These are phyloP conservation scores for Leptinotarsa tumamoca DNA, from an alignment of 2,888 invertebrate genomes.

Conservation along the genomic window DNA sequence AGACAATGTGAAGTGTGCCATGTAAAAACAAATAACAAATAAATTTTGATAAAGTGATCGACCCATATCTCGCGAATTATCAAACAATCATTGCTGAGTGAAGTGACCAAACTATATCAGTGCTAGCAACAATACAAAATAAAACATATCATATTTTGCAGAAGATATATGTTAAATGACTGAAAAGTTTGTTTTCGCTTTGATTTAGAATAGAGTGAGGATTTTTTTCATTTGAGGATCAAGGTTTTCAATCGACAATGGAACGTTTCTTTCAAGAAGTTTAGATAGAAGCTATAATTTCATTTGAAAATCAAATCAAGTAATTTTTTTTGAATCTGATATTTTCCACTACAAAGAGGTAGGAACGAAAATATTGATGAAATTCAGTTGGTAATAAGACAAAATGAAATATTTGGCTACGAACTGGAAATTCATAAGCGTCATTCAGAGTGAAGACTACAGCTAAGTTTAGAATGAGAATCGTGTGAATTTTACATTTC, in stretches of 20 bases:
- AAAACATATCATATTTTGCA: conserved; percentile 64
- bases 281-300: no score
- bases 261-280: background rate
- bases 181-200: conserved; percentile 52
- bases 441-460: no score
- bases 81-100: conserved; percentile 44
- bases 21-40: conserved; percentile 22
- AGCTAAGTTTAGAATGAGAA: no score
- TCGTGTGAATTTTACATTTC: no score
- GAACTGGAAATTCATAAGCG: no score
- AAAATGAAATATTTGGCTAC: no score
- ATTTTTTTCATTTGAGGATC: conserved; percentile 9
- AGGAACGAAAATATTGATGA: no score
- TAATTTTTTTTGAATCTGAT: no score
- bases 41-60: conserved; percentile 2
- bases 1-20: conserved; percentile 55
- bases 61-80: conserved; percentile 31
- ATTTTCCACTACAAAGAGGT: no score
- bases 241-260: conserved; percentile 18
- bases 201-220: conserved; percentile 47
- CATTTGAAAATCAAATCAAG: no score
- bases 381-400: no score
- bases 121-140: conserved; percentile 53
- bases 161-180: conserved; percentile 52
- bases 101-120: conserved; percentile 54